These are phyloP conservation scores for Plutomurus gul DNA, from an alignment of 1,140 invertebrate species.

Conservation along the genomic window DNA sequence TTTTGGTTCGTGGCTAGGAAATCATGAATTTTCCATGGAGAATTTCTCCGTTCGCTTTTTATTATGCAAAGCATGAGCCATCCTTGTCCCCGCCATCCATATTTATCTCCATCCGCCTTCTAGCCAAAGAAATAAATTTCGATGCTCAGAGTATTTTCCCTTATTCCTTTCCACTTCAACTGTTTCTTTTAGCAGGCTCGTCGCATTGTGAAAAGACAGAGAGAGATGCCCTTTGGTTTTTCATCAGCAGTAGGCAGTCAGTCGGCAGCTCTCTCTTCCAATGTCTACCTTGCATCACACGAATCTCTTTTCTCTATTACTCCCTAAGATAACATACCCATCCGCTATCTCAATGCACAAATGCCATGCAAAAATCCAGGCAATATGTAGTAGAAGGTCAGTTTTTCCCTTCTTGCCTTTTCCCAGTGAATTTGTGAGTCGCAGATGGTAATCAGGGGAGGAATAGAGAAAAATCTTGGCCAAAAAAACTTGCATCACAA, in stretches of 20 bases:
- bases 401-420: background rate
- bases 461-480: no score
- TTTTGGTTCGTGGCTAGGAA: conserved; percentile 23
- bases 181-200: conserved; percentile 2
- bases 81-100: conserved; percentile 35
- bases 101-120: conserved; percentile 33
- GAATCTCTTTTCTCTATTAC: background rate
- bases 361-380: background rate
- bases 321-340: background rate
- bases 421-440: background rate
- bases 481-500: background rate
- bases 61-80: conserved; percentile 35
- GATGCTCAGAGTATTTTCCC: conserved; percentile 16
- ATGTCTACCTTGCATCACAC: conserved; percentile 4
- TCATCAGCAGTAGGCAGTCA: conserved; percentile 7
- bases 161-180: conserved; percentile 28
- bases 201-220: conserved; percentile 8
- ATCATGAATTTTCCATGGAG: conserved; percentile 35
- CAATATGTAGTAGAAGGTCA: background rate
- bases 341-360: no score
- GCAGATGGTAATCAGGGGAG: background rate
- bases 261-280: background rate
- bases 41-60: conserved; percentile 32
- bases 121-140: conserved; percentile 29
- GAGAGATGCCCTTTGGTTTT: conserved; percentile 15